Conservation (phyloP, 2,888 invertebrate genomes). For the Ceraclea dissimilis region DNA sequence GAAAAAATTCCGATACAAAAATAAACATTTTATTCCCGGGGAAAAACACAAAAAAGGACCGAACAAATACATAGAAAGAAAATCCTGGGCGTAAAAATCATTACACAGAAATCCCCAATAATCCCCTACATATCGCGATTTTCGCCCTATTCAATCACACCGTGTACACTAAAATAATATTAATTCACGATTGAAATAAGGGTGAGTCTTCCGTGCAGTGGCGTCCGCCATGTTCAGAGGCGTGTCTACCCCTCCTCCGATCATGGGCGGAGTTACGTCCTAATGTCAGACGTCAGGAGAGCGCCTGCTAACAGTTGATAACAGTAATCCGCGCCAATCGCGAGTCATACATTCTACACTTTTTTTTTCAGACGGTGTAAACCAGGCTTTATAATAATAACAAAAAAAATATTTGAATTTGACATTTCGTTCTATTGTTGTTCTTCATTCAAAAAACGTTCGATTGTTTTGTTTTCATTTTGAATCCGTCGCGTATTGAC, state of each 20-base stretch:
- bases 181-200: not conserved
- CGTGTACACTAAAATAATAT: slow-evolving; percentile 1
- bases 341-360: not conserved
- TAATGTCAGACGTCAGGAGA: slow-evolving; percentile 20
- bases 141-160: slow-evolving; percentile 17
- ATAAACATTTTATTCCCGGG: not conserved
- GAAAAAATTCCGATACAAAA: not conserved
- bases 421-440: too few species aligned
- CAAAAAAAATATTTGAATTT: too few species aligned
- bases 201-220: not conserved
- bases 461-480: too few species aligned
- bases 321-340: slow-evolving; percentile 3
- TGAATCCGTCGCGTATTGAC: too few species aligned
- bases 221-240: slow-evolving; percentile 7
- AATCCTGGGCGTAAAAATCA: slow-evolving; percentile 22
- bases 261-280: slow-evolving; percentile 10
- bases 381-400: too few species aligned
- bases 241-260: slow-evolving; percentile 14
- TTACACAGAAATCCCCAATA: slow-evolving; percentile 24
- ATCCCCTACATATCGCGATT: slow-evolving; percentile 24
- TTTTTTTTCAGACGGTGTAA: not conserved
- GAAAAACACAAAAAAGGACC: not conserved
- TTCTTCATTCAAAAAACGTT: too few species aligned
- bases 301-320: slow-evolving; percentile 7
- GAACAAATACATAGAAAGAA: not conserved